Evolutionary conservation across 1,140 invertebrate genomes (phyloP), one percentile per base, ranked within the genome.

Genomic region (Drosophila insularis): DNA sequence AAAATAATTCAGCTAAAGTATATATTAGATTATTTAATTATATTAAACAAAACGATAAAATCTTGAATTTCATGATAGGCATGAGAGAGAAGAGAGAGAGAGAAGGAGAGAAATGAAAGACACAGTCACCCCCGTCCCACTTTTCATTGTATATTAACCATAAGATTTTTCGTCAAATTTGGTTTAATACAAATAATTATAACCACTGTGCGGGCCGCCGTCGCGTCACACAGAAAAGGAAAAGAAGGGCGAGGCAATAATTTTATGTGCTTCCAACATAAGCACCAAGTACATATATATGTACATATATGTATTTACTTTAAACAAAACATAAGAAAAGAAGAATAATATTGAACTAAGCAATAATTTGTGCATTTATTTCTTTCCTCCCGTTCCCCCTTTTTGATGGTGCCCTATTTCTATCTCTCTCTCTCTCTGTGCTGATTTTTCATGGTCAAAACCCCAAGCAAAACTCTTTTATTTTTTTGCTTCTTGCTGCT

Each of bases 361-460:
- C 37, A 65, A 56, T 73, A 65, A 56, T 66, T 73, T 65, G 13
- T 73, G 43, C 35, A 66, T 74, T 21, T 58, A 62, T 75, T 68
- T 75, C 53, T 21, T 8, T 11, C n/a, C 40, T 2, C n/a, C 5
- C n/a, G 2, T 14, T n/a, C 39, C 10, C 40, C 40, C n/a, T 14
- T 17, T 43, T n/a, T 1, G 40, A 7, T 43, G 14, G 4, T 37
- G 35, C 27, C 17, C 27, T 27, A 0, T 27, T 3, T 27, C 27
- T 27, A 2, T 27, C 27, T 27, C 27, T 27, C 27, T 27, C 27
- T 27, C 5, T 27, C 27, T 27, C 10, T 75, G 19, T 54, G 73
- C 72, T 75, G 59, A 69, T 76, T 76, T 50, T 76, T 76, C 73
- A 76, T 76, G 73, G 73, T 75, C 73, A 76, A 27, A 76, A 43